phyloP scores from a whole-genome alignment of 2,888 invertebrate genomes.

The Troides aeacus region DNA sequence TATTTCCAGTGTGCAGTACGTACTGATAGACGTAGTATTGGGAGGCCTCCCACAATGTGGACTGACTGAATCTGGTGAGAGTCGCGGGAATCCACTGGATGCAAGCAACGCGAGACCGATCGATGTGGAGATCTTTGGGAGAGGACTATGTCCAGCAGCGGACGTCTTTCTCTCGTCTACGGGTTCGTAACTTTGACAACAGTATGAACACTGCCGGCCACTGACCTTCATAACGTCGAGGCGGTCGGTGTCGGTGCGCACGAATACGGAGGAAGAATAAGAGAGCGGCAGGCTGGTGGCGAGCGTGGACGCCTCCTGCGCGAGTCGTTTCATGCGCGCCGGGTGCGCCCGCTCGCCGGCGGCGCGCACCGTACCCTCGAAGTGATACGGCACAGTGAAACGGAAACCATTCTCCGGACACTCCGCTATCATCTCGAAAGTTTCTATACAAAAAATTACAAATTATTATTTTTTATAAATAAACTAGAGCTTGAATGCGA shows the following conservation, averaged over 20 bases:
- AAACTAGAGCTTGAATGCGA: not conserved
- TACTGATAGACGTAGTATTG: too few relatives aligned
- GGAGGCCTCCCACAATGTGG: too few relatives aligned
- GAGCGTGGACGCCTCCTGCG: constrained; percentile 96
- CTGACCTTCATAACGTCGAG: constrained; percentile 95
- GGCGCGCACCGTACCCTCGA: constrained; percentile 91
- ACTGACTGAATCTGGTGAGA: too few relatives aligned
- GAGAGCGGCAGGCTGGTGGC: constrained; percentile 95
- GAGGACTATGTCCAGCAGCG: too few relatives aligned
- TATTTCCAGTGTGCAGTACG: too few relatives aligned
- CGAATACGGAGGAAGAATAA: constrained; percentile 96
- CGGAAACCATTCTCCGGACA: constrained; percentile 85
- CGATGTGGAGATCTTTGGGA: too few relatives aligned
- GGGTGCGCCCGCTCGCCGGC: constrained; percentile 93
- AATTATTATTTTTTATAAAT: not conserved
- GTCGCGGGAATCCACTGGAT: too few relatives aligned
- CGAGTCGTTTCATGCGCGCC: constrained; percentile 92
- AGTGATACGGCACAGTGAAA: constrained; percentile 94
- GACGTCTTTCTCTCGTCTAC: too few relatives aligned
- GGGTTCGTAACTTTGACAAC: too few relatives aligned
- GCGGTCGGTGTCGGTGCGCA: constrained; percentile 95
- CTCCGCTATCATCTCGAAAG: constrained; percentile 95
- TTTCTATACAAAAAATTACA: constrained; percentile 79
- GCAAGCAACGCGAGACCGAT: too few relatives aligned
- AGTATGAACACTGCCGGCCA: too few relatives aligned